A percentile compares a stretch with the other conserved stretches of the same genome.
These are phyloP conservation scores for Ips nitidus DNA, from an alignment of 1,140 invertebrate species.

Conservation along the genomic window DNA sequence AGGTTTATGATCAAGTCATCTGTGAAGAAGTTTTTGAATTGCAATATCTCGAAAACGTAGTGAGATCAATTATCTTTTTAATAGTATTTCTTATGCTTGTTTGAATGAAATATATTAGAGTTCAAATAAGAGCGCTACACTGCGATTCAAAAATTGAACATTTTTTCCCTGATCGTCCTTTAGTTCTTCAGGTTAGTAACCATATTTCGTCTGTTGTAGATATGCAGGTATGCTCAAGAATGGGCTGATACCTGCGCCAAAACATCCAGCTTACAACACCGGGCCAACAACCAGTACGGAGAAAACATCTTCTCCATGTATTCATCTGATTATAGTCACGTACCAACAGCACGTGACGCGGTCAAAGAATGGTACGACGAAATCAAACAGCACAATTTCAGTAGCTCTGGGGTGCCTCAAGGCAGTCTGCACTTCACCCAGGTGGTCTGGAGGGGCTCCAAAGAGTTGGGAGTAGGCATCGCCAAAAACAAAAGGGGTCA, in stretches of 20 bases:
- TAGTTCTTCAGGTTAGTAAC: background rate
- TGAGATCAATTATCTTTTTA: no score
- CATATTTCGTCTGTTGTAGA: conserved; percentile 46
- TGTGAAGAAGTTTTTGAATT: no score
- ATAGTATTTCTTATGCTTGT: no score
- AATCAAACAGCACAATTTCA: conserved; percentile 60
- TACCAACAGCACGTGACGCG: conserved; percentile 65
- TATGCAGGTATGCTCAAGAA: conserved; percentile 61
- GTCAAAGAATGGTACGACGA: conserved; percentile 71
- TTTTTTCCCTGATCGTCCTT: background rate
- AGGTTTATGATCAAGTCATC: no score
- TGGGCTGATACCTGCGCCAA: conserved; percentile 78
- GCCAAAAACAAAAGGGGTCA: conserved; percentile 63
- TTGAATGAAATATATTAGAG: no score
- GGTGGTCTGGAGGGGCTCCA: conserved; percentile 62
- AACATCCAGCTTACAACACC: conserved; percentile 66
- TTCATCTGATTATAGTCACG: conserved; percentile 66
- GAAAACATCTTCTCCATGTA: conserved; percentile 67
- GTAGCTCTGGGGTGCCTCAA: conserved; percentile 56
- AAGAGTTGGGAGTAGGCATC: conserved; percentile 73
- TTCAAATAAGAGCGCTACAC: no score
- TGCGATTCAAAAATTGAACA: no score
- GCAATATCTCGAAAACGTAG: no score
- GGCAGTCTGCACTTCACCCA: conserved; percentile 66
- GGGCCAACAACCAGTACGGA: conserved; percentile 55